Evolutionary conservation across 2,888 invertebrate genomes (phyloP), one percentile per base, ranked within the genome.

Genomic region (Drosophila differens): DNA sequence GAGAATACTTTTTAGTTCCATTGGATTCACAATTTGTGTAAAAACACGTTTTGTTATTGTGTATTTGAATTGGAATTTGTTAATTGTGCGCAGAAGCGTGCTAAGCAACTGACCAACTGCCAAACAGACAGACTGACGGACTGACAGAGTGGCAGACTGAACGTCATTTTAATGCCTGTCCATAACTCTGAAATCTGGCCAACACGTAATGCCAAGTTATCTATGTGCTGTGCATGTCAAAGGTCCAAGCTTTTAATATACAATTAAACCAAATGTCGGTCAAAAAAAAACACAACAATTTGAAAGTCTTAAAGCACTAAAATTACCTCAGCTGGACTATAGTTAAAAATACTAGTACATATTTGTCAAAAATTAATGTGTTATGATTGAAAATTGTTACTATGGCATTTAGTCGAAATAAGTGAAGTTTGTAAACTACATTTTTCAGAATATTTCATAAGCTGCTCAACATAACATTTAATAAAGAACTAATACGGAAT

Each of bases 11-110:
- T 39, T 39, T 14, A 39, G 61, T 62, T 74, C 51, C 37, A 55
- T 10, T 35, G 22, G 16, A 64, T 52, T 54, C 16, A 10, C 47
- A 10, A 51, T 59, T 12, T 44, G 9, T 47, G 33, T 70, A 25
- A 39, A 74, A 86, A 79, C 84, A 57, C 73, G 87, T 89, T 85
- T 82, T 70, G n/a, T 30, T 60, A 41, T 63, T 61, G 61, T 22
- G 41, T 59, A 62, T 53, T 69, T 7, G 33, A 60, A 66, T 60
- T n/a, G 52, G 41, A 54, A 76, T 88, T 77, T 74, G 52, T 69
- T 58, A 71, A 76, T 62, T 63, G 67, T 66, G 69, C 49, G 47
- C 78, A 72, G 62, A 66, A 78, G 73, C 67, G 52, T 61, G 76
- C 57, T 58, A 49, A 69, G 33, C 54, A 39, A 35, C 28, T 55